These are phyloP conservation scores for Ciconia maguari DNA, from an alignment of 2,113 vertebrate genomes.

Conservation along the genomic window DNA sequence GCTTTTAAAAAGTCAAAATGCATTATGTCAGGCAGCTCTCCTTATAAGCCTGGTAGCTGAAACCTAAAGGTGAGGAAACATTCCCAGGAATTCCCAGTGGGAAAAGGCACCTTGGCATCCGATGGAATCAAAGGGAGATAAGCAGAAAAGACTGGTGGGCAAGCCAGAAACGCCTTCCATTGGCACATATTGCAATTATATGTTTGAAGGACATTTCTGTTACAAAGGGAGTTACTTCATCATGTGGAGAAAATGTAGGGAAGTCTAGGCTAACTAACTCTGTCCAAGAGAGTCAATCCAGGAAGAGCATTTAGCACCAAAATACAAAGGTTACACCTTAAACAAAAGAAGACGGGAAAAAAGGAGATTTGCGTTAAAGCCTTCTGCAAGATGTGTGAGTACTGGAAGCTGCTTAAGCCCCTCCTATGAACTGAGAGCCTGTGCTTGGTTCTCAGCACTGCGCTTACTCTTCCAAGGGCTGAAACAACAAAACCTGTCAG, in stretches of 20 bases:
- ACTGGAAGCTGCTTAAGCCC: not conserved
- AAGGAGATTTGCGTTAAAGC: not conserved
- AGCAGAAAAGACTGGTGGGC: not conserved
- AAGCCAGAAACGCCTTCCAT: not conserved
- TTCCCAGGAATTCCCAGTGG: not conserved
- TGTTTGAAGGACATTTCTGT: not conserved
- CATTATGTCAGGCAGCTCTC: not conserved
- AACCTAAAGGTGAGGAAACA: not conserved
- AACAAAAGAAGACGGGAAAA: too few species aligned
- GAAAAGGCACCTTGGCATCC: not conserved
- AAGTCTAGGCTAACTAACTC: not conserved
- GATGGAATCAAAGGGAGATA: not conserved
- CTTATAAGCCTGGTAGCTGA: not conserved
- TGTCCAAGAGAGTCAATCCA: not conserved
- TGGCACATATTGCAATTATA: not conserved
- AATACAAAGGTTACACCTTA: not conserved
- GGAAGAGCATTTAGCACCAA: not conserved
- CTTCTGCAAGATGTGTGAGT: not conserved
- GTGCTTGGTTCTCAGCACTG: not conserved
- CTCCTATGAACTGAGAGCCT: not conserved
- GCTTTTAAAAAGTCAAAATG: conserved; percentile 49
- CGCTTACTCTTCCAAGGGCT: not conserved
- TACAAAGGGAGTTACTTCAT: not conserved
- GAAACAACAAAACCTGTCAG: not conserved
- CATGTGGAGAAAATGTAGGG: not conserved